These are phyloP conservation scores for Dendrocincla fuliginosa DNA, from an alignment of 2,797 vertebrate species.

Conservation along the genomic window DNA sequence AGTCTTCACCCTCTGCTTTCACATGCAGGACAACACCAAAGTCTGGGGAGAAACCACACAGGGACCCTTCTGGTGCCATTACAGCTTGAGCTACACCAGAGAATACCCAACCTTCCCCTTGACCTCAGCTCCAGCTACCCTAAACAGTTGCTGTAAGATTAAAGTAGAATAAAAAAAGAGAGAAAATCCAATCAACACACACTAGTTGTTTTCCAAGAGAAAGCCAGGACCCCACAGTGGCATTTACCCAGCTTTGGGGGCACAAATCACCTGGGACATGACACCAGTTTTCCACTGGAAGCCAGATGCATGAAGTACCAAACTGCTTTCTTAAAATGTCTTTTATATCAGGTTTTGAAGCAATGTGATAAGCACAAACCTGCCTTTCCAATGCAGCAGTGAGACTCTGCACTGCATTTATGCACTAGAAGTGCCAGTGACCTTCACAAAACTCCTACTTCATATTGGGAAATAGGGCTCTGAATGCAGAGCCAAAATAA, in stretches of 20 bases:
- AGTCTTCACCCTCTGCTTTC: background rate
- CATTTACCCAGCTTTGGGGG: background rate
- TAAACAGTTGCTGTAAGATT: background rate
- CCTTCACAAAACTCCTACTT: background rate
- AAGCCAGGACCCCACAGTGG: background rate
- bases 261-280: background rate
- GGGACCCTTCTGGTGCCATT: background rate
- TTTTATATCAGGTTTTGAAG: background rate
- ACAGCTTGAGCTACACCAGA: background rate
- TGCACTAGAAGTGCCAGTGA: background rate
- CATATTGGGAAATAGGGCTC: background rate
- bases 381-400: background rate
- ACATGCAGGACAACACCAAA: background rate
- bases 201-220: background rate
- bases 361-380: background rate
- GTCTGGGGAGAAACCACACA: background rate
- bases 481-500: background rate
- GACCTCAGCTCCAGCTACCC: background rate
- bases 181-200: background rate
- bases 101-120: background rate
- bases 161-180: background rate
- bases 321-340: background rate
- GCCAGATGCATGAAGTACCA: background rate
- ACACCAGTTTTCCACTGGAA: background rate
- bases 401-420: background rate